phyloP scores from a whole-genome alignment of 2,888 invertebrate species.

The Zaprionus lineosus region DNA sequence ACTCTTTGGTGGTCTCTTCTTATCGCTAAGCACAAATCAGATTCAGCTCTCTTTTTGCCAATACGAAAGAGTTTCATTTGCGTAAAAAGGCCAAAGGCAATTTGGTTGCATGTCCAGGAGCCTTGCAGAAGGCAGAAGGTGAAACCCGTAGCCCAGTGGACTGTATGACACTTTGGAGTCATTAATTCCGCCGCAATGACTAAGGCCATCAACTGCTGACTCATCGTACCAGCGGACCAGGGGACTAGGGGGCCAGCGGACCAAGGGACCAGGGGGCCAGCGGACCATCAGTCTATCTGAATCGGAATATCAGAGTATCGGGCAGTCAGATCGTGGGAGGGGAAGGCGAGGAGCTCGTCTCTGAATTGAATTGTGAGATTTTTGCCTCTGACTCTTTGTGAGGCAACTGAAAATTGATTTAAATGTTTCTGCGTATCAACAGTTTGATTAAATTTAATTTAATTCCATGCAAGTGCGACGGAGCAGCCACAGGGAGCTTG shows the following conservation, averaged over 20 bases:
- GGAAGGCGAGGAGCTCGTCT: not conserved
- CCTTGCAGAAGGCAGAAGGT: slow-evolving; percentile 27
- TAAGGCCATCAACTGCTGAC: slow-evolving; percentile 51
- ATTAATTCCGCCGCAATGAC: slow-evolving; percentile 57
- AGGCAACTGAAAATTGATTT: slow-evolving; percentile 61
- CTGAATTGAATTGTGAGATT: slow-evolving; percentile 12
- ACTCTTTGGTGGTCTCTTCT: slow-evolving; percentile 36
- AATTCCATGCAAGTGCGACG: slow-evolving; percentile 62
- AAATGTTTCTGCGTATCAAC: slow-evolving; percentile 73
- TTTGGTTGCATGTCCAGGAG: slow-evolving; percentile 60
- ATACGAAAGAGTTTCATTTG: slow-evolving; percentile 39
- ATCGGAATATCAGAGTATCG: too few species aligned
- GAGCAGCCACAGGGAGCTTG: slow-evolving; percentile 1
- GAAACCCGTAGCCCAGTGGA: not conserved
- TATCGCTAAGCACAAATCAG: slow-evolving; percentile 72
- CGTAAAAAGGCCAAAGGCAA: slow-evolving; percentile 30
- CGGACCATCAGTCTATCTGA: too few species aligned
- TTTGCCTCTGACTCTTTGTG: slow-evolving; percentile 25
- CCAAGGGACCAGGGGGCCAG: too few species aligned
- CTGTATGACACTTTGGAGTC: slow-evolving; percentile 42
- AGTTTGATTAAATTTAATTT: slow-evolving; percentile 75
- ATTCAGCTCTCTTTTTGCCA: slow-evolving; percentile 37
- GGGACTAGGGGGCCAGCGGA: not conserved
- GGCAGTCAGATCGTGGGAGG: too few species aligned
- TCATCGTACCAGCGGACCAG: too few species aligned